Conservation (phyloP, 2,113 vertebrate genomes). For the Panurus biarmicus region DNA sequence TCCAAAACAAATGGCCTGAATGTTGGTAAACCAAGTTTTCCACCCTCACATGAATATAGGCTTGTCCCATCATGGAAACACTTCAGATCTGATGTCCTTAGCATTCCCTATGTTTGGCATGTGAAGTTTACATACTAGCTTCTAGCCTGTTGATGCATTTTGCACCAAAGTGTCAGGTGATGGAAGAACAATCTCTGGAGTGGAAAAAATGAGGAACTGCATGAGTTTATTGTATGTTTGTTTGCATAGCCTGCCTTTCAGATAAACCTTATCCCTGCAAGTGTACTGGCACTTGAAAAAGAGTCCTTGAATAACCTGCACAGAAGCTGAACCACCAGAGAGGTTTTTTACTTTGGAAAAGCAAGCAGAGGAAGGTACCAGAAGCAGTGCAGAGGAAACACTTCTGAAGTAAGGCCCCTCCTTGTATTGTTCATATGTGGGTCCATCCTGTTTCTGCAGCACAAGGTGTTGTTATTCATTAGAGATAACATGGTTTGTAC, state of each 20-base stretch:
- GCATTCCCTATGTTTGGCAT: neutral
- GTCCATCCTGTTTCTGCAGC: neutral
- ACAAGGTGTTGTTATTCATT: neutral
- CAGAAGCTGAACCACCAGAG: neutral
- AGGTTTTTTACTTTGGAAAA: neutral
- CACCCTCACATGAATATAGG: neutral
- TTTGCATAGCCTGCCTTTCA: slow-evolving; percentile 7
- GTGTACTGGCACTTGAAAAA: neutral
- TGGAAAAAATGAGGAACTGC: slow-evolving; percentile 6
- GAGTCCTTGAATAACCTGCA: neutral
- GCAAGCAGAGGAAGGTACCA: neutral
- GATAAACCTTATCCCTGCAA: neutral
- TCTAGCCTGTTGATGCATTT: neutral
- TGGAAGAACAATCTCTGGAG: neutral
- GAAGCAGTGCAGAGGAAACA: neutral
- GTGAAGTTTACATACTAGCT: slow-evolving; percentile 20
- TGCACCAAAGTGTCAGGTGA: neutral
- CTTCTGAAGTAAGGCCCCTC: neutral
- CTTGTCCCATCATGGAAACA: neutral
- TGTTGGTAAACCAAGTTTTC: slow-evolving; percentile 16
- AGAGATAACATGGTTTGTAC: neutral
- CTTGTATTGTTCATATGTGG: neutral
- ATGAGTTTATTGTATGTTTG: neutral
- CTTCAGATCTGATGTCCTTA: neutral
- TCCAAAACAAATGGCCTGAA: neutral